These are phyloP conservation scores for Heliconius nattereri DNA, from an alignment of 1,140 invertebrate species.

Conservation along the genomic window DNA sequence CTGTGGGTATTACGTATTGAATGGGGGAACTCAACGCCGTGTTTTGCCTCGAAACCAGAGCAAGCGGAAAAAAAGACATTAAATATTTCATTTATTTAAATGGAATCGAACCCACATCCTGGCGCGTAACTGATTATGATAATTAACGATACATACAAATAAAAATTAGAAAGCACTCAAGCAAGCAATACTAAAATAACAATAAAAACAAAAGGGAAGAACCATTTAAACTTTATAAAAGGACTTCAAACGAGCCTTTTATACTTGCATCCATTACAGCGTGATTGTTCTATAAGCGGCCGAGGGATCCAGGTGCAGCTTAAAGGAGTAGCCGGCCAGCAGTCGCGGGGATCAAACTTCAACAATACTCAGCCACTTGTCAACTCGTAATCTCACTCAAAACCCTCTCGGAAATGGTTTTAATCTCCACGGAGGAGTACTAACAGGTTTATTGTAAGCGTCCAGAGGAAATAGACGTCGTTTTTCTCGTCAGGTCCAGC, in stretches of 20 bases:
- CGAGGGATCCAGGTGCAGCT: neutral
- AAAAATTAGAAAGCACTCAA: neutral
- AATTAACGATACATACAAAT: neutral
- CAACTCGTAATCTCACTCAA: slow-evolving; percentile 56
- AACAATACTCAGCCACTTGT: slow-evolving; percentile 61
- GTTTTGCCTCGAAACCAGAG: too few relatives aligned
- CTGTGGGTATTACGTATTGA: too few relatives aligned
- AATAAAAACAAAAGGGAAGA: neutral
- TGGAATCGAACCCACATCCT: too few relatives aligned
- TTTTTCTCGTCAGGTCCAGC: slow-evolving; percentile 48
- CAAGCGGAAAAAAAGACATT: neutral
- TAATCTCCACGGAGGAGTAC: slow-evolving; percentile 51
- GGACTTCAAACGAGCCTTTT: slow-evolving; percentile 2
- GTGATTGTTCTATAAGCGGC: neutral
- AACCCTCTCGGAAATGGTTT: slow-evolving; percentile 50
- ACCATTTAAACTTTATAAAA: neutral
- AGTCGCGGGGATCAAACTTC: slow-evolving; percentile 37
- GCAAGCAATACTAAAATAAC: neutral
- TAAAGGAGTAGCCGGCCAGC: slow-evolving; percentile 11
- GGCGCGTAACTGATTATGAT: too few relatives aligned
- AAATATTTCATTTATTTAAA: too few relatives aligned
- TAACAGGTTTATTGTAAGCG: slow-evolving; percentile 57
- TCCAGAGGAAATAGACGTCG: slow-evolving; percentile 43
- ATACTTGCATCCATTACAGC: slow-evolving; percentile 4
- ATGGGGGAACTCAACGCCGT: too few relatives aligned